Evolutionary conservation across 2,888 invertebrate species (phyloP).

Genomic region (Cephus sareptanus): DNA sequence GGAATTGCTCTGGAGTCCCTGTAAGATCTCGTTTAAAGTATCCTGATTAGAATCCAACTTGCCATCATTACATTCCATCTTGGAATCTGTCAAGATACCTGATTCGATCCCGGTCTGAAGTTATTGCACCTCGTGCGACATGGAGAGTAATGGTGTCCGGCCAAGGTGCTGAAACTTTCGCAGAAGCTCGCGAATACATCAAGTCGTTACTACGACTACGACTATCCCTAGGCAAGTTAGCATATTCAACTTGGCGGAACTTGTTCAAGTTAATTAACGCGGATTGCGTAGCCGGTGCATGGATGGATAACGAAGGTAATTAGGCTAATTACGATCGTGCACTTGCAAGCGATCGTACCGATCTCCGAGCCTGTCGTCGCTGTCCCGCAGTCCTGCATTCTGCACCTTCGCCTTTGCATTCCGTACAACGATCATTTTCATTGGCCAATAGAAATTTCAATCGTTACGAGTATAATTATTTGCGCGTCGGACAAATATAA

Average conservation of each 20-base stretch:
- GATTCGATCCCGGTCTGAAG: too few species aligned
- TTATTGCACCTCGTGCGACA: not conserved
- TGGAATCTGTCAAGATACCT: too few species aligned
- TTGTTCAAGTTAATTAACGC: slow-evolving; percentile 36
- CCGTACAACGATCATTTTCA: too few species aligned
- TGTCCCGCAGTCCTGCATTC: too few species aligned
- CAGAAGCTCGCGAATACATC: not conserved
- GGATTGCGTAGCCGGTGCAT: not conserved
- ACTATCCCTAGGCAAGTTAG: not conserved
- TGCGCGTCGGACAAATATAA: too few species aligned
- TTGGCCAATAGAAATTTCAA: too few species aligned
- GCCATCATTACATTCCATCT: too few species aligned
- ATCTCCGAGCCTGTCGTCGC: not conserved
- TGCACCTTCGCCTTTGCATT: too few species aligned
- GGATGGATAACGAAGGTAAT: slow-evolving; percentile 15
- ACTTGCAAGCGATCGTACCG: slow-evolving; percentile 4
- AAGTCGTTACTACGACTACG: not conserved
- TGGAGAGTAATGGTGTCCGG: not conserved
- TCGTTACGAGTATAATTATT: too few species aligned
- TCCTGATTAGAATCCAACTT: too few species aligned
- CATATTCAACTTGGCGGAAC: slow-evolving; percentile 20
- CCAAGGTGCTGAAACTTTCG: not conserved
- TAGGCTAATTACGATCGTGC: slow-evolving; percentile 22
- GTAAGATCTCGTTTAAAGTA: too few species aligned
- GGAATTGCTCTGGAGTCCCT: too few species aligned